These are phyloP conservation scores for Ricordea florida DNA, from an alignment of 92 coral and sea anemone species.

Conservation along the genomic window DNA sequence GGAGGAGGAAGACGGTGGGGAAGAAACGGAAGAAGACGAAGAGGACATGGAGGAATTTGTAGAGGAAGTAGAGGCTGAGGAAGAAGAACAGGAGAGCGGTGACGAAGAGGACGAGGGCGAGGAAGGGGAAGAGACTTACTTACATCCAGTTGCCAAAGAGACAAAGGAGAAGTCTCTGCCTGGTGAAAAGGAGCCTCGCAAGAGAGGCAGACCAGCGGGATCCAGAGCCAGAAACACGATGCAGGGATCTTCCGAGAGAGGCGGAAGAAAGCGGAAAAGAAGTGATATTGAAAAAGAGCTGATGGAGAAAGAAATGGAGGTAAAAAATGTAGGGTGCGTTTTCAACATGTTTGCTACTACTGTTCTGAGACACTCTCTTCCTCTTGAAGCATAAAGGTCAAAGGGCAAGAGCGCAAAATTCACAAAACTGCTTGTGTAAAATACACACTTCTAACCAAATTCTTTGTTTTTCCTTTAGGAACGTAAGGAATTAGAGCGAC, in stretches of 20 bases:
- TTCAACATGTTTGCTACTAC: too few species aligned
- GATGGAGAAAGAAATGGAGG: conserved; percentile 26
- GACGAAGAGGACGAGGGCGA: conserved; percentile 11
- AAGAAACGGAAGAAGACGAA: conserved; percentile 12
- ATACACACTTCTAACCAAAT: neutral
- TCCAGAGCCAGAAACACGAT: neutral
- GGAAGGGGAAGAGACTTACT: neutral
- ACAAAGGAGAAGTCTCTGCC: conserved; percentile 8
- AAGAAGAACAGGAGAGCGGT: neutral
- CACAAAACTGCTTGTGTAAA: too few species aligned
- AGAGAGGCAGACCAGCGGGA: conserved; percentile 9
- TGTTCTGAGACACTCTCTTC: too few species aligned
- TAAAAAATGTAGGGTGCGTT: neutral
- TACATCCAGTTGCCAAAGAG: too few species aligned
- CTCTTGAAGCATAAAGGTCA: too few species aligned
- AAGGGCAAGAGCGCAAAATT: too few species aligned
- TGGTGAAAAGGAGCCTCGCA: conserved; percentile 1
- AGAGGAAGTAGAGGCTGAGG: conserved; percentile 7
- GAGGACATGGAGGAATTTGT: neutral
- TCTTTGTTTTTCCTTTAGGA: conserved; percentile 30
- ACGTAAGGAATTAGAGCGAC: conserved; percentile 57
- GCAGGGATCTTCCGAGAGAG: neutral
- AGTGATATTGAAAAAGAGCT: conserved; percentile 11
- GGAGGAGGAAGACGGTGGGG: neutral
- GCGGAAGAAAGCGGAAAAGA: conserved; percentile 26